These are phyloP conservation scores for Lindbergichthys nudifrons DNA, from an alignment of 2,797 vertebrate species.

Conservation along the genomic window DNA sequence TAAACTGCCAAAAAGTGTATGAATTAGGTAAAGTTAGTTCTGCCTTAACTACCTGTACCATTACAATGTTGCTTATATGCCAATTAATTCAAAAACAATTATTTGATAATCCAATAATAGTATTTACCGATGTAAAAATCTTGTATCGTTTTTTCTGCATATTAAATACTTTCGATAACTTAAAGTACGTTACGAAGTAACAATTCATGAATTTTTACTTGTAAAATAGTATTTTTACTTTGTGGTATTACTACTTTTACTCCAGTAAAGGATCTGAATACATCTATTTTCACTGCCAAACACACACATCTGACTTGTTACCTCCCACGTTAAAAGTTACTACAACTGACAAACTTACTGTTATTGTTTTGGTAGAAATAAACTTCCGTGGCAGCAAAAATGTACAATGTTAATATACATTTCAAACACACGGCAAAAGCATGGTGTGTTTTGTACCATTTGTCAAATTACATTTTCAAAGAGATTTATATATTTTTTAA, in stretches of 20 bases:
- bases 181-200: not conserved
- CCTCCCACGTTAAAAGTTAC: not conserved
- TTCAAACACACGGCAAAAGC: not conserved
- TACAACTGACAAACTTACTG: not conserved
- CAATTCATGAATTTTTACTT: not conserved
- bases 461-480: constrained; percentile 22
- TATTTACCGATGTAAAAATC: not conserved
- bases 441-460: not conserved
- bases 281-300: not conserved
- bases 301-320: not conserved
- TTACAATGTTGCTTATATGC: not conserved
- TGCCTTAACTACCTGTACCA: not conserved
- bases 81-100: not conserved
- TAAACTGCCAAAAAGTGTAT: not conserved
- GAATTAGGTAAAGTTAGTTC: not conserved
- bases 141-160: not conserved
- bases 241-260: not conserved
- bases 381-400: not conserved
- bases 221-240: not conserved
- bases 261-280: not conserved
- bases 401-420: not conserved
- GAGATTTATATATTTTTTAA: constrained; percentile 53
- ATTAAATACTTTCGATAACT: not conserved
- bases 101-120: not conserved
- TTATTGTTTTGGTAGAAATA: not conserved